A percentile compares a stretch with the other conserved stretches of the same genome.
Conservation (phyloP, 2,113 vertebrate species). For the Calonectris borealis region DNA sequence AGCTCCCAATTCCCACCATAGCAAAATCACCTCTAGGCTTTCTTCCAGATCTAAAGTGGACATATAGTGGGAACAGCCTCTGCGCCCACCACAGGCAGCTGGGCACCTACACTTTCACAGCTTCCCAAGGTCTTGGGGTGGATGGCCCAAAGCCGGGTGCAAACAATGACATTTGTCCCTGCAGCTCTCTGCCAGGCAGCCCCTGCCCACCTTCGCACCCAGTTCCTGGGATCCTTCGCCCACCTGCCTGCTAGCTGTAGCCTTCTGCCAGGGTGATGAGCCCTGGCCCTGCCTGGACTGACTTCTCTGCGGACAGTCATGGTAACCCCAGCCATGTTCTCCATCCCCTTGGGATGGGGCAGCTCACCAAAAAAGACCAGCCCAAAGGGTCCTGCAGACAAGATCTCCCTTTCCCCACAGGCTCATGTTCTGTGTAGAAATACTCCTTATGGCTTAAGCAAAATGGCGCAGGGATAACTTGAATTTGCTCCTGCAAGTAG, state of each 20-base stretch:
- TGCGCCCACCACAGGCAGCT: not conserved
- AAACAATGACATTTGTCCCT: not conserved
- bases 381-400: not conserved
- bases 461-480: not conserved
- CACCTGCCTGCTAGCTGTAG: not conserved
- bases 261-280: not conserved
- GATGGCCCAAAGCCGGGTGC: no score
- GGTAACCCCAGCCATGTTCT: not conserved
- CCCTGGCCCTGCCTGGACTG: not conserved
- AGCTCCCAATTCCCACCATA: not conserved
- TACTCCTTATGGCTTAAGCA: not conserved
- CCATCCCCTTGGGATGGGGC: not conserved
- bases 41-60: not conserved
- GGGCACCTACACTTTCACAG: not conserved
- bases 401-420: not conserved
- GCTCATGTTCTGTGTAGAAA: not conserved
- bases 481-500: not conserved
- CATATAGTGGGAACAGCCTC: not conserved
- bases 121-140: not conserved
- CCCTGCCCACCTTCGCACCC: not conserved
- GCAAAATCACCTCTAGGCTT: not conserved
- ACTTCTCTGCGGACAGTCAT: not conserved
- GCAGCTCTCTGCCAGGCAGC: not conserved
- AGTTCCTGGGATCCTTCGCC: not conserved
- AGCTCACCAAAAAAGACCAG: not conserved